Base-by-base conservation (phyloP, 2,113 vertebrate species). In the Romanogobio albipinnatus region DNA sequence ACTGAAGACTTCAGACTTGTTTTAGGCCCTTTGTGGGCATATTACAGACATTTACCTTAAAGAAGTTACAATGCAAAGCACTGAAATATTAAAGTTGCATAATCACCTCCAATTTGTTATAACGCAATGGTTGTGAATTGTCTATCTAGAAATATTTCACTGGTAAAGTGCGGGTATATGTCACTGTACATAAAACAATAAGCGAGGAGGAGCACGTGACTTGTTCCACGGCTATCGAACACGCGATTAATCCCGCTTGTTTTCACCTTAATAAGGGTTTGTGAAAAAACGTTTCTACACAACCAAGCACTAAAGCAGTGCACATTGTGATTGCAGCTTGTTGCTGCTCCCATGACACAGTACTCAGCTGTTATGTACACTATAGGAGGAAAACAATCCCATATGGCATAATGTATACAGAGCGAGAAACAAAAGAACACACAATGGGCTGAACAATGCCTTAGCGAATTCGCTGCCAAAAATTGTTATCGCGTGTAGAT, bases 381-480 rank as follows among this genome's bases (percentile, higher is more conserved):
- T 33, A 56, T 29, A 29, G 68, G 29, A 45, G 56, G 53, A 58
- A 86, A 84, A 84, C 82, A 74, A 39, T 47, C 53, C 82, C 79
- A 62, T 43, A 56, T 75, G 47, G 68, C 49, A 13, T 45, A 84
- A 33, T 36, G 39, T 15, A 68, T 8, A 56, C 68, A 82, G 39
- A 26, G 68, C 61, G 71, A 45, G 26, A 81, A 84, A 88, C 87
- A 90, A 87, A 90, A 86, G 83, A 62, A 84, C 51, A 70, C 49
- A 82, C 80, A 56, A n/a, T 39, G 80, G 33, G 19, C 29, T 39
- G 80, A 71, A 82, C 80, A 70, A 81, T 53, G 45, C 43, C 78
- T 26, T 43, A 68, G 14, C 75, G 22, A 59, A 15, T 58, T 2
- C 66, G 33, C 49, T 56, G 49, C 1, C 49, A 71, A 36, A 29